These are phyloP conservation scores for Aleiodes testaceus DNA, from an alignment of 2,888 invertebrate genomes.

Conservation along the genomic window DNA sequence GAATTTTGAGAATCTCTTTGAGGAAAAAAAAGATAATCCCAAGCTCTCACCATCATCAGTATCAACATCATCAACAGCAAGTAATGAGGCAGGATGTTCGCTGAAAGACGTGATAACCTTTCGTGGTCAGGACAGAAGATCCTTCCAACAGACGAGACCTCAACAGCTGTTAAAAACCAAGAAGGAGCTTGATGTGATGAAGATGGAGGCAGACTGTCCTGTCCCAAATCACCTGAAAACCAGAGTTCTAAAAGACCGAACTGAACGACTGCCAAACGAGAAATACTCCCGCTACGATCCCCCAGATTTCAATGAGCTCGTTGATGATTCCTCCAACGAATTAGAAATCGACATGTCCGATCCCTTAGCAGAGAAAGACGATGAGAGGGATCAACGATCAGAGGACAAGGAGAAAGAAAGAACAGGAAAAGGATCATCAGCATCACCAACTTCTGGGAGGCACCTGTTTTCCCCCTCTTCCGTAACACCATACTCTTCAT, in stretches of 20 bases:
- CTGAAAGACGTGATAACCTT: slow-evolving; percentile 79
- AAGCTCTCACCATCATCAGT: slow-evolving; percentile 80
- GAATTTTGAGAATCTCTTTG: slow-evolving; percentile 88
- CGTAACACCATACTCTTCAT: slow-evolving; percentile 81
- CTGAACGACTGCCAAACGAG: slow-evolving; percentile 59
- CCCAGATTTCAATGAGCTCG: slow-evolving; percentile 83
- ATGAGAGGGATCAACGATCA: slow-evolving; percentile 75
- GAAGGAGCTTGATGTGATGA: slow-evolving; percentile 71
- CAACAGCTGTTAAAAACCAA: slow-evolving; percentile 60
- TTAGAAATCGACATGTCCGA: slow-evolving; percentile 87
- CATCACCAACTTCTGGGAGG: slow-evolving; percentile 56
- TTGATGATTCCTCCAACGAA: slow-evolving; percentile 86
- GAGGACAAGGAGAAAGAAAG: slow-evolving; percentile 75
- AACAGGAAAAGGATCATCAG: slow-evolving; percentile 67
- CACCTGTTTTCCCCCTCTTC: slow-evolving; percentile 47
- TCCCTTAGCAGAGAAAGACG: slow-evolving; percentile 79
- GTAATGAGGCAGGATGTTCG: slow-evolving; percentile 77
- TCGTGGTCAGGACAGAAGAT: slow-evolving; percentile 70
- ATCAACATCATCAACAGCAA: slow-evolving; percentile 76
- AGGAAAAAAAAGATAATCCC: slow-evolving; percentile 82
- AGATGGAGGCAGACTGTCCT: slow-evolving; percentile 74
- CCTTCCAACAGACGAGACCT: slow-evolving; percentile 55
- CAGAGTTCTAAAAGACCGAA: slow-evolving; percentile 50
- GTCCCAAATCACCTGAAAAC: slow-evolving; percentile 71
- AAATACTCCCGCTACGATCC: slow-evolving; percentile 80